Evolutionary conservation across 2,113 vertebrate species (phyloP).

Genomic region (Elephantulus edwardii): DNA sequence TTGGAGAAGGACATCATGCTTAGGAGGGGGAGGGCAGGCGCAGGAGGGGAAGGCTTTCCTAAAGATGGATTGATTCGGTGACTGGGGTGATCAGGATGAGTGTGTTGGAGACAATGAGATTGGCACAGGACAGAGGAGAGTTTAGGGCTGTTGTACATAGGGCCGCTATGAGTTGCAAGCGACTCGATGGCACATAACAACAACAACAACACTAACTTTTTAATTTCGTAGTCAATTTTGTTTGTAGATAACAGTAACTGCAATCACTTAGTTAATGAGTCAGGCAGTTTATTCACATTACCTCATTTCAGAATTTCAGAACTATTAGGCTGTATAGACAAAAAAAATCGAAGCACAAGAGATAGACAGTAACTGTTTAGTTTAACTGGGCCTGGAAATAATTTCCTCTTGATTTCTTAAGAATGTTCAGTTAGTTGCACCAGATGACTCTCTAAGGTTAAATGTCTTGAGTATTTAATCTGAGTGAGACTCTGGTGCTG

Average conservation of each 20-base stretch:
- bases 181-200: too few relatives aligned
- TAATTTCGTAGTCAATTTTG: neutral
- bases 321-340: neutral
- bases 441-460: neutral
- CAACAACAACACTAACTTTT: too few relatives aligned
- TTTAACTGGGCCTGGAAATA: neutral
- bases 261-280: neutral
- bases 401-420: neutral
- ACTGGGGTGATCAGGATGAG: too few relatives aligned
- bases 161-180: too few relatives aligned
- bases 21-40: too few relatives aligned
- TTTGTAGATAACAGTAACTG: neutral
- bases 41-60: too few relatives aligned
- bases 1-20: too few relatives aligned
- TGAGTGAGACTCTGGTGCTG: neutral
- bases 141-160: too few relatives aligned
- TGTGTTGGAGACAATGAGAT: too few relatives aligned
- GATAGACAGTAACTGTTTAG: neutral
- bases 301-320: conserved; percentile 5
- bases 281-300: neutral
- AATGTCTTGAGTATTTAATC: neutral
- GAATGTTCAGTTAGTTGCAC: neutral
- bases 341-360: neutral
- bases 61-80: too few relatives aligned
- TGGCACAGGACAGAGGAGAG: too few relatives aligned